These are phyloP conservation scores for Cantharis rustica DNA, from an alignment of 2,888 invertebrate genomes.

Conservation along the genomic window DNA sequence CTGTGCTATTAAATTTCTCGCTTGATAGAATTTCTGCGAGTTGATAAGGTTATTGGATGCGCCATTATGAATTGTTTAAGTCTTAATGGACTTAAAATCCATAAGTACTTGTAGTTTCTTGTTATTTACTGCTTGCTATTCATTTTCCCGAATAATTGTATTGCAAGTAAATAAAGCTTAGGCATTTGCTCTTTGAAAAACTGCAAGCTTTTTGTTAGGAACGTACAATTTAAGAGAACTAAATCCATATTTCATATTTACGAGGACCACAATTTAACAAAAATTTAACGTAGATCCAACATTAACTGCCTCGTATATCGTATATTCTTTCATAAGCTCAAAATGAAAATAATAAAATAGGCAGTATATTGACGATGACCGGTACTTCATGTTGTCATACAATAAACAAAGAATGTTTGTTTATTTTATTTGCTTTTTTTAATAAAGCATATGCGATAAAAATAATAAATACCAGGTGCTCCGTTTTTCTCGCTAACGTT, in stretches of 20 bases:
- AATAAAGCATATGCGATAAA: slow-evolving; percentile 3
- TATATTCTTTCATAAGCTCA: slow-evolving; percentile 42
- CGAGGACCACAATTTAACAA: slow-evolving; percentile 4
- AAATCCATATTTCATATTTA: slow-evolving; percentile 6
- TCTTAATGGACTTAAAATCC: slow-evolving; percentile 5
- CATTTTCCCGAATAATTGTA: neutral
- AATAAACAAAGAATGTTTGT: slow-evolving; percentile 24
- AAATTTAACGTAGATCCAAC: slow-evolving; percentile 17
- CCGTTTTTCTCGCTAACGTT: neutral
- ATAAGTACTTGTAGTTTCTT: neutral
- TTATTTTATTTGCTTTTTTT: neutral
- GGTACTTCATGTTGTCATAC: slow-evolving; percentile 22
- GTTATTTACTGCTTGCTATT: neutral
- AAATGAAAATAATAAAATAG: slow-evolving; percentile 47
- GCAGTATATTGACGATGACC: slow-evolving; percentile 40
- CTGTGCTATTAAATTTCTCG: slow-evolving; percentile 38
- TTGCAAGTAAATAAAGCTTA: neutral
- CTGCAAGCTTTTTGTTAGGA: neutral
- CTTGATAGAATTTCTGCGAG: slow-evolving; percentile 28
- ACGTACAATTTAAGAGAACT: slow-evolving; percentile 10
- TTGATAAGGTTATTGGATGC: slow-evolving; percentile 40
- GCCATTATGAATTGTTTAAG: slow-evolving; percentile 19
- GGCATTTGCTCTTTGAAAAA: slow-evolving; percentile 3
- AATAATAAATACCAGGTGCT: neutral
- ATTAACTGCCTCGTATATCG: slow-evolving; percentile 44